A percentile compares a stretch with the other conserved stretches of the same genome.
These are phyloP conservation scores for Trissoscelio sp. DNA, from an alignment of 2,888 invertebrate species.

Conservation along the genomic window DNA sequence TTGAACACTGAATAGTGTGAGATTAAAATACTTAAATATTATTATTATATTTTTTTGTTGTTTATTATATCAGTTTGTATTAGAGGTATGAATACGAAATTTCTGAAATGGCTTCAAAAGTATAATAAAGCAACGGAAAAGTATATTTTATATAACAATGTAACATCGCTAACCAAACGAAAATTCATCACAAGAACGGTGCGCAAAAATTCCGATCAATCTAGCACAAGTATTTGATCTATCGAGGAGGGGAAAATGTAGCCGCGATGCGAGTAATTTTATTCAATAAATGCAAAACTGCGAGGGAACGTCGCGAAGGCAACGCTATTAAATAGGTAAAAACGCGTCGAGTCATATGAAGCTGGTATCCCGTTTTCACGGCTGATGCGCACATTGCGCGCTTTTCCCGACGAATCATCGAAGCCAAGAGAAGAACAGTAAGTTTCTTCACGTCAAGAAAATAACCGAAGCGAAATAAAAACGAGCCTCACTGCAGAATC, in stretches of 20 bases:
- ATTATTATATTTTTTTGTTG: too few relatives aligned
- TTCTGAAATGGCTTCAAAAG: not conserved
- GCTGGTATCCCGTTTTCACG: conserved; percentile 60
- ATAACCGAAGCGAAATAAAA: conserved; percentile 70
- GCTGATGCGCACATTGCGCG: conserved; percentile 54
- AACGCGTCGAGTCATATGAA: conserved; percentile 46
- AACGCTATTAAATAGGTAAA: conserved; percentile 49
- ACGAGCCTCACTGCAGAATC: conserved; percentile 67
- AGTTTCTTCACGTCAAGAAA: conserved; percentile 65
- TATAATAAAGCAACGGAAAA: not conserved
- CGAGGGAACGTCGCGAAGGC: conserved; percentile 24
- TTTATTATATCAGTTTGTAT: not conserved
- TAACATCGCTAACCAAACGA: not conserved
- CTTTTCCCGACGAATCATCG: conserved; percentile 70
- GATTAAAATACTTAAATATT: too few relatives aligned
- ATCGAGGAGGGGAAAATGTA: conserved; percentile 1
- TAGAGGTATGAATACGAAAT: not conserved
- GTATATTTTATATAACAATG: not conserved
- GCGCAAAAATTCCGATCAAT: not conserved
- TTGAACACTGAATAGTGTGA: too few relatives aligned
- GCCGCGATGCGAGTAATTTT: conserved; percentile 17
- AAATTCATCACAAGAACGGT: conserved; percentile 6
- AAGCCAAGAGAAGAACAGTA: conserved; percentile 63
- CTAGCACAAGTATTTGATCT: not conserved
- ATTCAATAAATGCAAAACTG: conserved; percentile 32